Evolutionary conservation across 2,113 vertebrate species (phyloP), one percentile per base, ranked within the genome.

Genomic region (Gambusia holbrooki): DNA sequence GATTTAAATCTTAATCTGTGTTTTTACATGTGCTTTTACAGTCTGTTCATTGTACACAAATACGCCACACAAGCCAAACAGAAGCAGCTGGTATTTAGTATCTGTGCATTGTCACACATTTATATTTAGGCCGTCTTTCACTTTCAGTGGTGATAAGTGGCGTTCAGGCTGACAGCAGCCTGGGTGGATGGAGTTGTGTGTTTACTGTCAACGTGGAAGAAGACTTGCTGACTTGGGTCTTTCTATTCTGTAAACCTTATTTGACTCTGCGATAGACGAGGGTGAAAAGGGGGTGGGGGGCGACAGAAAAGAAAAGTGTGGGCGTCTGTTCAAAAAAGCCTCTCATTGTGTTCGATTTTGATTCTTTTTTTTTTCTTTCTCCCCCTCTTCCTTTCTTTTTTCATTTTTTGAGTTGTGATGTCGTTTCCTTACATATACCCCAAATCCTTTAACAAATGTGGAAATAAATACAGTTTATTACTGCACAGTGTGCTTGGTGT

Each of bases 211-310:
- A 80, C 33, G 72, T 80, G 76, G 88, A 86, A 75, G 83, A 71
- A 79, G 91, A 93, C 90, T 92, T 93, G 92, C 93, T 94, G 94
- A 94, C 93, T 94, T 82, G 85, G 88, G 89, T 79, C 88, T 94
- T 94, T 92, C 91, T 92, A 88, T 93, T 94, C 87, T 90, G 82
- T 89, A 92, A 92, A 93, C 92, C 90, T 90, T 89, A 92, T 93
- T 93, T 92, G 89, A 93, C 91, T 94, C 87, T 54, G 80, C 75
- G 63, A 86, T 85, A 84, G 88, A 85, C 86, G 79, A 81, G 74
- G 78, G 75, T 58, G 74, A 80, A 71, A 77, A 62, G 42, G 63
- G 80, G 77, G 33, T 13, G 67, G 79, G 77, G 63, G 48, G 76
- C 7, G 29, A 28, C 62, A 78, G 71, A 87, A 86, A 88, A 89